Percentiles rank a stretch among this genome's conserved stretches.
phyloP scores from a whole-genome alignment of 2,113 vertebrate species.

The Eurypyga helias region DNA sequence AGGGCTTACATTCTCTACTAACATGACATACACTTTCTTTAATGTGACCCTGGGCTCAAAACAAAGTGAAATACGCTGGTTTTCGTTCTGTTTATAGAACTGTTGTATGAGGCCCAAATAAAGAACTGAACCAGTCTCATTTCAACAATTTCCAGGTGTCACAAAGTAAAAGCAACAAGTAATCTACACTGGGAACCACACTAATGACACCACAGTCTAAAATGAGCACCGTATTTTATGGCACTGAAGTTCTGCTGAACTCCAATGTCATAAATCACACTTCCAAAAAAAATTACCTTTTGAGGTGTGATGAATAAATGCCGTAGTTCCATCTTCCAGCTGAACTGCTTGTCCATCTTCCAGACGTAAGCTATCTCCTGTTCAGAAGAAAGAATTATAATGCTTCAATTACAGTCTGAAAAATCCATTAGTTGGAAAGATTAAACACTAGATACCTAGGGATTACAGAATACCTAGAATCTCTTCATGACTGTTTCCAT shows the following conservation, averaged over 20 bases:
- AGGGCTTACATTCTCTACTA: not conserved
- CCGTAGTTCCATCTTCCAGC: conserved; percentile 96
- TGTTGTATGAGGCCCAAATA: not conserved
- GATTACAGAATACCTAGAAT: not conserved
- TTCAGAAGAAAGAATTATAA: conserved; percentile 45
- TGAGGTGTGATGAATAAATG: conserved; percentile 93
- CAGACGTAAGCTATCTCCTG: conserved; percentile 90
- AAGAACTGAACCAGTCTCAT: not conserved
- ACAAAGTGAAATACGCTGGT: not conserved
- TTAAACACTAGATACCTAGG: not conserved
- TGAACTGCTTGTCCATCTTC: conserved; percentile 98
- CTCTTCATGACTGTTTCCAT: not conserved
- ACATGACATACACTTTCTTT: not conserved
- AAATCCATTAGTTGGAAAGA: not conserved
- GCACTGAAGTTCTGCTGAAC: not conserved
- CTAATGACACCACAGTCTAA: not conserved
- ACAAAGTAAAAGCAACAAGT: not conserved
- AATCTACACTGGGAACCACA: not conserved
- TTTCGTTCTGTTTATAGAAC: not conserved
- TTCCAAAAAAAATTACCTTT: conserved; percentile 85
- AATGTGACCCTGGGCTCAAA: not conserved
- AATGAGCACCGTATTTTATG: not conserved
- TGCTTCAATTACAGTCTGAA: not conserved
- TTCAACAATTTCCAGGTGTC: not conserved
- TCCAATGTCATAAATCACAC: not conserved